A percentile compares a stretch with the other conserved stretches of the same genome.
Evolutionary conservation across 92 coral and sea anemone species (phyloP).

Genomic region (Anthopleura xanthogrammica): DNA sequence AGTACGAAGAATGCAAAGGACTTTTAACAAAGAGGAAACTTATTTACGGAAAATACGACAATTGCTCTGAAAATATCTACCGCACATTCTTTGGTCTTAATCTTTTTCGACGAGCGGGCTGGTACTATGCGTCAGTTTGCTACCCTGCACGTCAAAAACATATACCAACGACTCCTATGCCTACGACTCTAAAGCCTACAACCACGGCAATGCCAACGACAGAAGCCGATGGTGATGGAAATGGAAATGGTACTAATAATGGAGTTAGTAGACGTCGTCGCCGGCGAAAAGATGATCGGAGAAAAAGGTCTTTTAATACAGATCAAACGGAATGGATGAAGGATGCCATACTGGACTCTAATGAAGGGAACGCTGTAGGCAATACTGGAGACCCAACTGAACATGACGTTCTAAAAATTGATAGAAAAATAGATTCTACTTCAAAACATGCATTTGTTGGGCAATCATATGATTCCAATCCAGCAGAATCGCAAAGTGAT

Average conservation of each 20-base stretch:
- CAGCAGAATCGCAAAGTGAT: no score
- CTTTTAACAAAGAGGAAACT: slow-evolving; percentile 22
- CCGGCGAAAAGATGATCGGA: neutral
- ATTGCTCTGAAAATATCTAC: slow-evolving; percentile 55
- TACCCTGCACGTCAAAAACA: slow-evolving; percentile 8
- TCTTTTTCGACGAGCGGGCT: slow-evolving; percentile 14
- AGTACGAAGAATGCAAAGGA: slow-evolving; percentile 28
- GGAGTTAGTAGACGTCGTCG: neutral
- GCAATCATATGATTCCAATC: no score
- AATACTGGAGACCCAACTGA: neutral
- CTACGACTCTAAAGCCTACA: neutral
- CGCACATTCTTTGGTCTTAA: slow-evolving; percentile 40
- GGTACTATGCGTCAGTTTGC: slow-evolving; percentile 28
- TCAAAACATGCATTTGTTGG: no score
- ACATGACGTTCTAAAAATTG: no score
- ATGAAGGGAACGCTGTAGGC: neutral
- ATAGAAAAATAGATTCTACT: no score
- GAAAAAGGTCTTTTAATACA: neutral
- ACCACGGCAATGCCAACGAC: slow-evolving; percentile 9
- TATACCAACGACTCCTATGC: slow-evolving; percentile 13
- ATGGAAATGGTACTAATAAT: neutral
- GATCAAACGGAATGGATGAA: neutral
- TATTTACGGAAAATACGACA: slow-evolving; percentile 56
- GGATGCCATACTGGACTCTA: neutral
- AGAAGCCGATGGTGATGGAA: neutral